Evolutionary conservation across 2,888 invertebrate genomes (phyloP).

Genomic region (Achlya flavicornis): DNA sequence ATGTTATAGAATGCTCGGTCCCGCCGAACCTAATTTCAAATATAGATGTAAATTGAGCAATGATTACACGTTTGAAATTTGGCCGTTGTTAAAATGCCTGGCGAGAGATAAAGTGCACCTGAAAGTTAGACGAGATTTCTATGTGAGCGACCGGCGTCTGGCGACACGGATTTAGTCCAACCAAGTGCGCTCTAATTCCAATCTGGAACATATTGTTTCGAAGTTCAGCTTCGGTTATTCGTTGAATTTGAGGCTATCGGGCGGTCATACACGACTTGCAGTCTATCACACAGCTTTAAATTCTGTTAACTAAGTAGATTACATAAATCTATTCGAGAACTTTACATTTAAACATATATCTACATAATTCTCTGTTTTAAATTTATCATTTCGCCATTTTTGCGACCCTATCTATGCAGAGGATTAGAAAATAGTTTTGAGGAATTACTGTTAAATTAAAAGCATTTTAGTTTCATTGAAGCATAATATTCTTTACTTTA

Average conservation of each 20-base stretch:
- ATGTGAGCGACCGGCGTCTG: neutral
- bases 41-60: constrained; percentile 66
- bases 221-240: neutral
- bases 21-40: constrained; percentile 13
- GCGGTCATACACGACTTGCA: neutral
- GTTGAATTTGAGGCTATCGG: neutral
- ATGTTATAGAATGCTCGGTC: too few relatives aligned
- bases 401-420: too few relatives aligned
- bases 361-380: too few relatives aligned
- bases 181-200: constrained; percentile 4
- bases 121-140: constrained; percentile 26
- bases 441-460: neutral
- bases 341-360: too few relatives aligned
- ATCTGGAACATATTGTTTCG: neutral
- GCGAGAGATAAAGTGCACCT: constrained; percentile 49
- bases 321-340: too few relatives aligned
- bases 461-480: neutral
- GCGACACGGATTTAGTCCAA: neutral
- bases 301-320: neutral
- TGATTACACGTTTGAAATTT: constrained; percentile 59
- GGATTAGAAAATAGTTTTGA: neutral
- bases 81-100: constrained; percentile 51
- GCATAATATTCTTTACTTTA: neutral
- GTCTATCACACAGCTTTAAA: neutral
- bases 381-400: neutral